Conservation (phyloP, 2,797 vertebrate species). For the Sebastes steindachneri region DNA sequence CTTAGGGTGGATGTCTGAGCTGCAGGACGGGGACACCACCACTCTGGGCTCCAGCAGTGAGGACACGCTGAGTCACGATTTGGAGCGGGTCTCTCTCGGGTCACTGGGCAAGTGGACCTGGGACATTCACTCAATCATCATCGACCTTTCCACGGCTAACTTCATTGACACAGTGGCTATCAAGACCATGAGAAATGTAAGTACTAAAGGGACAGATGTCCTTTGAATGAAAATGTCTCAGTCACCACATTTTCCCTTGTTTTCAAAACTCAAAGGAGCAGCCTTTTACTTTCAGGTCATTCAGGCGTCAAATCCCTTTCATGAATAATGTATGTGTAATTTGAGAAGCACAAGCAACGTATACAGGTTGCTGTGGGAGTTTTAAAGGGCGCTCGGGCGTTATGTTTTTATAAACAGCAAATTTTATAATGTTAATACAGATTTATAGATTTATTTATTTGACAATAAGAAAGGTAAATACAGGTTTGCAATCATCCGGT, state of each 20-base stretch:
- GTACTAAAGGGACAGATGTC: constrained; percentile 23
- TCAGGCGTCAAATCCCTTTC: neutral
- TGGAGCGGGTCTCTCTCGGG: constrained; percentile 81
- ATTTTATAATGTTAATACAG: neutral
- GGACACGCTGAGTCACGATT: constrained; percentile 80
- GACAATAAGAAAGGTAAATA: neutral
- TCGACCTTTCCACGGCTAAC: constrained; percentile 90
- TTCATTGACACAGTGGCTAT: constrained; percentile 87
- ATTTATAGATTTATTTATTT: neutral
- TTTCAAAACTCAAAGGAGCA: neutral
- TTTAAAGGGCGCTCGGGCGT: neutral
- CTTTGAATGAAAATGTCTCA: neutral
- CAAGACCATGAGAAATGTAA: constrained; percentile 82
- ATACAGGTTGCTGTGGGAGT: neutral
- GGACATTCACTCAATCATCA: constrained; percentile 89
- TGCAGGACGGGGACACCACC: constrained; percentile 77
- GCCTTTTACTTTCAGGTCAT: neutral
- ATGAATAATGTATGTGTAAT: neutral
- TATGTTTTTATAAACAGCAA: neutral
- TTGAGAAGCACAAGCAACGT: neutral
- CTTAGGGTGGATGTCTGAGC: constrained; percentile 71
- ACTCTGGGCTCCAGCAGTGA: constrained; percentile 77
- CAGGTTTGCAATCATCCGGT: neutral
- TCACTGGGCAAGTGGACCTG: constrained; percentile 86
- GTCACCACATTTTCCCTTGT: neutral